A percentile compares a stretch with the other conserved stretches of the same genome.
phyloP scores from a whole-genome alignment of 1,140 invertebrate species.

The Pseudomyrmex pallidus region DNA sequence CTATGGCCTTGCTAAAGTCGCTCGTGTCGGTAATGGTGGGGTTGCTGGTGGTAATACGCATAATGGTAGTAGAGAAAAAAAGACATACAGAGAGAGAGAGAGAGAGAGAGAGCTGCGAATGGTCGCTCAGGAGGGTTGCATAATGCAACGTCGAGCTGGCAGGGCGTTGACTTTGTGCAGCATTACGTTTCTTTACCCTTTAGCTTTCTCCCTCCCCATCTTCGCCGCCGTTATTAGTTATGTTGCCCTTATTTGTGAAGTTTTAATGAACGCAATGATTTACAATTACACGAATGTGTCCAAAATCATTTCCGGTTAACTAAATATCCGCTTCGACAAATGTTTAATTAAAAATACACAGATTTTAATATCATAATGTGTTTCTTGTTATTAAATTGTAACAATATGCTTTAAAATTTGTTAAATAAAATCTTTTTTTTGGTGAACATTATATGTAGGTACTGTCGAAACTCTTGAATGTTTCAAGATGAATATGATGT shows the following conservation, averaged over 20 bases:
- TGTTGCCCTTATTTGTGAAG: slow-evolving; percentile 62
- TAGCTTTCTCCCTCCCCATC: slow-evolving; percentile 55
- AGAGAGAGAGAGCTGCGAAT: slow-evolving; percentile 71
- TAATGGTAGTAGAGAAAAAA: slow-evolving; percentile 44
- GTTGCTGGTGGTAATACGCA: slow-evolving; percentile 55
- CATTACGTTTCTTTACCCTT: slow-evolving; percentile 72
- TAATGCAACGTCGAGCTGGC: slow-evolving; percentile 80
- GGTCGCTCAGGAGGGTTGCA: slow-evolving; percentile 80
- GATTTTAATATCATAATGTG: too few species aligned
- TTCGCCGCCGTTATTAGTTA: slow-evolving; percentile 19
- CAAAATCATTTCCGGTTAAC: slow-evolving; percentile 10
- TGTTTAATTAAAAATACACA: too few species aligned
- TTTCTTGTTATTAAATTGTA: too few species aligned
- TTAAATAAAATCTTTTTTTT: too few species aligned
- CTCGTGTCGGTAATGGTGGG: slow-evolving; percentile 40
- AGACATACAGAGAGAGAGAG: not conserved
- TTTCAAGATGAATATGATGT: not conserved
- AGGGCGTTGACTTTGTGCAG: slow-evolving; percentile 82
- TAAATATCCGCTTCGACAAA: slow-evolving; percentile 2
- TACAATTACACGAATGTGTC: slow-evolving; percentile 15
- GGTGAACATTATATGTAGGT: too few species aligned
- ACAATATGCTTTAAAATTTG: too few species aligned
- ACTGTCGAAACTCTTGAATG: not conserved
- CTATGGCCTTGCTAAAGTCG: slow-evolving; percentile 55
- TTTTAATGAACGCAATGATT: slow-evolving; percentile 65